A percentile compares a stretch with the other conserved stretches of the same genome.
Evolutionary conservation across 30 jellyfish, hydroid and myxozoan genomes (phyloP).

Genomic region (Clytia hemisphaerica): DNA sequence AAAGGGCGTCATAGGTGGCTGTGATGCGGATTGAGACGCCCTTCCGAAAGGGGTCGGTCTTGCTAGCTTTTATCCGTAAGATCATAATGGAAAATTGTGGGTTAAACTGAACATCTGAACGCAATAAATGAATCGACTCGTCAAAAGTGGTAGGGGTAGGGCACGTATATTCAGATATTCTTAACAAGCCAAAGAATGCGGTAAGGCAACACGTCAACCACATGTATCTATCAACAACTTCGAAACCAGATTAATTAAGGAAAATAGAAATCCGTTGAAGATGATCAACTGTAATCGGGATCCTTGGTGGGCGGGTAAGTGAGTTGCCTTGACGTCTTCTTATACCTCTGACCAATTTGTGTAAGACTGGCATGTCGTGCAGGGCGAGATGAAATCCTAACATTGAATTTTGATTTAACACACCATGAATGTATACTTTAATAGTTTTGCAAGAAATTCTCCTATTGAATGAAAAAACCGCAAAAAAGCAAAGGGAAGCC

Average conservation of each 20-base stretch:
- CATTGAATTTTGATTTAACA: background rate
- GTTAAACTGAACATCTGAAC: background rate
- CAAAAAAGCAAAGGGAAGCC: background rate
- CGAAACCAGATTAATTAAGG: no score
- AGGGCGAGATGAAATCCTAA: background rate
- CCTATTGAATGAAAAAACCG: background rate
- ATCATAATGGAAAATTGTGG: background rate
- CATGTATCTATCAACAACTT: constrained; percentile 6
- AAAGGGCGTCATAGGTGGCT: background rate
- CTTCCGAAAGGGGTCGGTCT: constrained; percentile 22
- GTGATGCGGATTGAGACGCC: background rate
- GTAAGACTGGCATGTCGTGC: background rate
- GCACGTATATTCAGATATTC: constrained; percentile 12
- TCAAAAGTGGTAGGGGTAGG: background rate
- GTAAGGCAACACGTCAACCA: background rate
- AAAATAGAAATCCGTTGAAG: no score
- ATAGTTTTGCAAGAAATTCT: background rate
- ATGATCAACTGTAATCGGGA: constrained; percentile 3
- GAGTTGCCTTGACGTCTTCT: background rate
- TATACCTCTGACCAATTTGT: background rate
- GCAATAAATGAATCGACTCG: background rate
- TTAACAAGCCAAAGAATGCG: constrained; percentile 14
- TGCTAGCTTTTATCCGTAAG: background rate
- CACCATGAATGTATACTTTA: background rate
- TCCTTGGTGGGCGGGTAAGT: constrained; percentile 3